A percentile compares a stretch with the other conserved stretches of the same genome.
Conservation (phyloP, 1,140 invertebrate genomes). For the Plutomurus gul region DNA sequence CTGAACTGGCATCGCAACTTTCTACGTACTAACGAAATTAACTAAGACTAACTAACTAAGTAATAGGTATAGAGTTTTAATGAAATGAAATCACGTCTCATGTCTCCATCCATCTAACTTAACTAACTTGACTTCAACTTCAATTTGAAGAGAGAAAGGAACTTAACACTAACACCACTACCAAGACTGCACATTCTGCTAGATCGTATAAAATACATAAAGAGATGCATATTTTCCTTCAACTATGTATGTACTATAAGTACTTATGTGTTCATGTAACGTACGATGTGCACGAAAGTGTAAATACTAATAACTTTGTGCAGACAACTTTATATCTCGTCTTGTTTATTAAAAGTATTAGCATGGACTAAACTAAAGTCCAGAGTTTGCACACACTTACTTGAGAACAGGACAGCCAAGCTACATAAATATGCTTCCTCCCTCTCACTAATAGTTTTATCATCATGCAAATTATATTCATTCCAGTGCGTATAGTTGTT, state of each 20-base stretch:
- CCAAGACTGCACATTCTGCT: no score
- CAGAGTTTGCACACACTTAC: not conserved
- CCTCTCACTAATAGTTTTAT: not conserved
- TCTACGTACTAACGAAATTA: not conserved
- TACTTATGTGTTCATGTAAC: no score
- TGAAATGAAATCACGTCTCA: conserved; percentile 35
- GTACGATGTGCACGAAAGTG: no score
- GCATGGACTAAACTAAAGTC: not conserved
- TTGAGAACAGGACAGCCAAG: not conserved
- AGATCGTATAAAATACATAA: no score
- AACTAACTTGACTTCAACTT: conserved; percentile 10
- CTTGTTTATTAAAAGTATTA: not conserved
- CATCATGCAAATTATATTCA: no score
- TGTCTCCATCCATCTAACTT: conserved; percentile 22
- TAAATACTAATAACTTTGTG: no score
- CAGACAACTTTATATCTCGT: no score
- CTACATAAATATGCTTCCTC: not conserved
- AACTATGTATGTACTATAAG: no score
- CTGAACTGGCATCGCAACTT: not conserved
- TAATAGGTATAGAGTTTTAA: conserved; percentile 39
- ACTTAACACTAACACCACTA: not conserved
- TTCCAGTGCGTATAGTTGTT: no score
- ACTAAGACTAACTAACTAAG: conserved; percentile 13
- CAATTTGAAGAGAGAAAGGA: not conserved
- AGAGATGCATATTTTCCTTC: no score